Evolutionary conservation across 2,113 vertebrate genomes (phyloP).

Genomic region (Stercorarius parasiticus): DNA sequence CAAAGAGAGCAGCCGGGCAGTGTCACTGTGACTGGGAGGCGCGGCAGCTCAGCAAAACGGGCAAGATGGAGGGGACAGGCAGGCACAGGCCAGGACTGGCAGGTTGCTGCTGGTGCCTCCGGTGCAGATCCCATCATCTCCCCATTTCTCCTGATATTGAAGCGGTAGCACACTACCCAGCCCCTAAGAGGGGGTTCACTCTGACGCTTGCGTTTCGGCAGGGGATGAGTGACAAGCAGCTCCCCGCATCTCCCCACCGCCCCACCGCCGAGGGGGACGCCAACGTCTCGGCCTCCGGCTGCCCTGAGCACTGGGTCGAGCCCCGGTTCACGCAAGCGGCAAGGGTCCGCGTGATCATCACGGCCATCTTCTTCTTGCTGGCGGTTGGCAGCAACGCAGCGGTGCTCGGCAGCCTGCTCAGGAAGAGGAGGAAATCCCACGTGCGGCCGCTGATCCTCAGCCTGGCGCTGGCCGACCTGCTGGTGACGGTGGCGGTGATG

Average conservation of each 20-base stretch:
- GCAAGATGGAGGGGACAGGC: background rate
- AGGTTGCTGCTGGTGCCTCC: background rate
- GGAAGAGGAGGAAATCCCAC: conserved; percentile 74
- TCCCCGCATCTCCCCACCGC: background rate
- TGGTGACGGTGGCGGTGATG: conserved; percentile 83
- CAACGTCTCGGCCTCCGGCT: background rate
- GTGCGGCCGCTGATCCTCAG: conserved; percentile 79
- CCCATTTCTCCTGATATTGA: background rate
- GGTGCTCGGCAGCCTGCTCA: conserved; percentile 63
- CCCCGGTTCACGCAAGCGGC: conserved; percentile 57
- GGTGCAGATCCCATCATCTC: background rate
- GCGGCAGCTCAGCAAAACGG: accelerated
- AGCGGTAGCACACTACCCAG: background rate
- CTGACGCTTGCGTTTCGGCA: background rate
- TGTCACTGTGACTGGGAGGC: accelerated
- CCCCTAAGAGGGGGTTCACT: background rate
- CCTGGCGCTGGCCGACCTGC: conserved; percentile 77
- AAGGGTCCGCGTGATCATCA: conserved; percentile 44
- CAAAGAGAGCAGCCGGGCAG: background rate
- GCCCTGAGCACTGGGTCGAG: conserved; percentile 42
- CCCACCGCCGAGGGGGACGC: accelerated
- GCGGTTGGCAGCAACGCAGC: conserved; percentile 39
- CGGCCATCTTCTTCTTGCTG: conserved; percentile 62
- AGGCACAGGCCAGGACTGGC: background rate
- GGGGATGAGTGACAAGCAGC: conserved; percentile 41